Evolutionary conservation across 2,888 invertebrate species (phyloP).

Genomic region (Agriopis aurantiaria): DNA sequence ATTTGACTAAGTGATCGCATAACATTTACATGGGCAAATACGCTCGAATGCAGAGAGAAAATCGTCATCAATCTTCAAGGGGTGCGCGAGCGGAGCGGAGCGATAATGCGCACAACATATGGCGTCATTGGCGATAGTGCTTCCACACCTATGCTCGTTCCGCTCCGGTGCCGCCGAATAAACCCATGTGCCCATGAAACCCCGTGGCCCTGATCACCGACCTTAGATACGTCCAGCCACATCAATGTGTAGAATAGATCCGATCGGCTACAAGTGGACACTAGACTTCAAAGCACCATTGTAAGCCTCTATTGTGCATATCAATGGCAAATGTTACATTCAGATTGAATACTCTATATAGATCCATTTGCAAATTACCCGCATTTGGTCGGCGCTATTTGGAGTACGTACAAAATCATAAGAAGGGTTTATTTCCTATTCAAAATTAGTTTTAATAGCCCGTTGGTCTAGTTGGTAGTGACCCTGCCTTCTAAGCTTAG

Average conservation of each 20-base stretch:
- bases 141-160: constrained; percentile 60
- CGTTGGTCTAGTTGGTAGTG: too few relatives aligned
- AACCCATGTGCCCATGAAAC: constrained; percentile 45
- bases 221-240: constrained; percentile 62
- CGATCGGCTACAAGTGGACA: constrained; percentile 71
- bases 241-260: constrained; percentile 57
- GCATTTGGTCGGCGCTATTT: constrained; percentile 54
- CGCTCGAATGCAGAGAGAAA: constrained; percentile 75
- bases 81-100: constrained; percentile 61
- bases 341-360: constrained; percentile 50
- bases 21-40: constrained; percentile 85
- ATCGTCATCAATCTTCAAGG: constrained; percentile 83
- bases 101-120: constrained; percentile 82
- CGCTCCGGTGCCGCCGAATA: constrained; percentile 71
- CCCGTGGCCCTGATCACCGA: constrained; percentile 57
- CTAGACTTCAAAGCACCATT: constrained; percentile 60
- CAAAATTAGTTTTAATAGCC: background rate
- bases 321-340: constrained; percentile 65
- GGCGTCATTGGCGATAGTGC: constrained; percentile 67
- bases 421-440: background rate
- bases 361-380: constrained; percentile 71
- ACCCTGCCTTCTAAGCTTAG: too few relatives aligned
- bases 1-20: constrained; percentile 81
- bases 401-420: constrained; percentile 9
- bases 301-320: constrained; percentile 57